A percentile compares a stretch with the other conserved stretches of the same genome.
Evolutionary conservation across 30 jellyfish, hydroid and myxozoan species (phyloP).

Genomic region (Cassiopea xamachana): DNA sequence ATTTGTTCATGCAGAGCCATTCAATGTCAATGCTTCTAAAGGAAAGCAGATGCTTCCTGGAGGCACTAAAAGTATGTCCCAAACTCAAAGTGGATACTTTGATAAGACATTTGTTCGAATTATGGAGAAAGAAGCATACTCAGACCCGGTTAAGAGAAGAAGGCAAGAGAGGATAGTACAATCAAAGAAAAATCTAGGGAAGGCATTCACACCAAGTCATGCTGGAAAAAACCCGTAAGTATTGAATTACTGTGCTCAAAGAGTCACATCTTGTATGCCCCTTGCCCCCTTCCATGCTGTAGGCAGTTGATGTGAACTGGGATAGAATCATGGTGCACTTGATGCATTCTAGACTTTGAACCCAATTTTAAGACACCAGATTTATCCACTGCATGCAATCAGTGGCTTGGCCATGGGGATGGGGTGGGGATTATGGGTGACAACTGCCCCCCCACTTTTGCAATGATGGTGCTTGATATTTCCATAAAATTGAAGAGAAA

Average conservation of each 20-base stretch:
- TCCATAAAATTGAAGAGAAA: too few species aligned
- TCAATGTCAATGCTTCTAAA: constrained; percentile 87
- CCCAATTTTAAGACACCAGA: too few species aligned
- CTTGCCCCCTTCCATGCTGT: too few species aligned
- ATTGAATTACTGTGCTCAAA: not conserved
- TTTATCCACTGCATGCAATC: too few species aligned
- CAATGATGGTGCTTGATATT: too few species aligned
- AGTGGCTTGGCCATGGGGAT: too few species aligned
- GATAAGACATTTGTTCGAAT: constrained; percentile 80
- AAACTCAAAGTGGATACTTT: constrained; percentile 90
- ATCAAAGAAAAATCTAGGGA: constrained; percentile 71
- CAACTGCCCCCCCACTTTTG: too few species aligned
- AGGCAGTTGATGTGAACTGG: too few species aligned
- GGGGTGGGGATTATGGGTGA: too few species aligned
- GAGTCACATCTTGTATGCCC: too few species aligned
- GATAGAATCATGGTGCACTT: too few species aligned
- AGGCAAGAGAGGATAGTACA: constrained; percentile 85
- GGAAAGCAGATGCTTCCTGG: constrained; percentile 99
- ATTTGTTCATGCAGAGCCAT: constrained; percentile 61
- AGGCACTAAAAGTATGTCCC: constrained; percentile 84
- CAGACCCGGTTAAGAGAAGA: constrained; percentile 92
- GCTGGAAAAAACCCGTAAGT: constrained; percentile 94
- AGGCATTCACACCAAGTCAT: constrained; percentile 94
- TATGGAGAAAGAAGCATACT: constrained; percentile 86
- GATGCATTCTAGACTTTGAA: too few species aligned